Conservation (phyloP, 2,113 vertebrate genomes). For the Ageneiosus marmoratus region DNA sequence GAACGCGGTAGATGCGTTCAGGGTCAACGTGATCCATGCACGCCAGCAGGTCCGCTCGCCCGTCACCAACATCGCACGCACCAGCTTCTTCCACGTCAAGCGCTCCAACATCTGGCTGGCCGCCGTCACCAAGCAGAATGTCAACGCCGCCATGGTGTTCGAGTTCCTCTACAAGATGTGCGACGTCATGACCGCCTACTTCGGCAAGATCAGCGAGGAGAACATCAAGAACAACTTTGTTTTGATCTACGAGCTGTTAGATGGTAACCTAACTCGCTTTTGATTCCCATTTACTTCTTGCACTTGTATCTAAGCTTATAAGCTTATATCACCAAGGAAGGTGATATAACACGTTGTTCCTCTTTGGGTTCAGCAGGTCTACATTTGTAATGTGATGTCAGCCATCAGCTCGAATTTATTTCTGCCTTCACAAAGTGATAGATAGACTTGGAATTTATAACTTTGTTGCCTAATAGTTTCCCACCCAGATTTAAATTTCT, state of each 20-base stretch:
- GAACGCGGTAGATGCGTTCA: conserved; percentile 97
- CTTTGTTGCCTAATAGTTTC: too few relatives aligned
- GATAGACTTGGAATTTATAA: too few relatives aligned
- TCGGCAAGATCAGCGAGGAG: conserved; percentile 98
- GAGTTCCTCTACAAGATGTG: conserved; percentile 99
- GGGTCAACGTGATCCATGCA: conserved; percentile 98
- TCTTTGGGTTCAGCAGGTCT: too few relatives aligned
- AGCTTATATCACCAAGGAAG: too few relatives aligned
- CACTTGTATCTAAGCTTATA: too few relatives aligned
- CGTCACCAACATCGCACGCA: conserved; percentile 98
- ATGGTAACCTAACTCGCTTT: too few relatives aligned
- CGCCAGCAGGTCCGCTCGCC: conserved; percentile 98
- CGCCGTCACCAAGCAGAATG: conserved; percentile 99
- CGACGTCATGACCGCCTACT: conserved; percentile 98
- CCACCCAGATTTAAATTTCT: too few relatives aligned
- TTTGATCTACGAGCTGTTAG: conserved; percentile 96
- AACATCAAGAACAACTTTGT: conserved; percentile 99
- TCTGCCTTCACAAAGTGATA: too few relatives aligned
- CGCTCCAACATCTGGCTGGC: conserved; percentile 99
- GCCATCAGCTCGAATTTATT: too few relatives aligned
- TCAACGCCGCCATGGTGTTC: conserved; percentile 99
- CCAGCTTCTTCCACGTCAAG: conserved; percentile 98
- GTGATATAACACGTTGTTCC: too few relatives aligned
- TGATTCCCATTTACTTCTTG: too few relatives aligned
- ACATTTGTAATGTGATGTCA: too few relatives aligned